Conservation (phyloP, 1,140 invertebrate genomes). For the Cryptotermes secundus region DNA sequence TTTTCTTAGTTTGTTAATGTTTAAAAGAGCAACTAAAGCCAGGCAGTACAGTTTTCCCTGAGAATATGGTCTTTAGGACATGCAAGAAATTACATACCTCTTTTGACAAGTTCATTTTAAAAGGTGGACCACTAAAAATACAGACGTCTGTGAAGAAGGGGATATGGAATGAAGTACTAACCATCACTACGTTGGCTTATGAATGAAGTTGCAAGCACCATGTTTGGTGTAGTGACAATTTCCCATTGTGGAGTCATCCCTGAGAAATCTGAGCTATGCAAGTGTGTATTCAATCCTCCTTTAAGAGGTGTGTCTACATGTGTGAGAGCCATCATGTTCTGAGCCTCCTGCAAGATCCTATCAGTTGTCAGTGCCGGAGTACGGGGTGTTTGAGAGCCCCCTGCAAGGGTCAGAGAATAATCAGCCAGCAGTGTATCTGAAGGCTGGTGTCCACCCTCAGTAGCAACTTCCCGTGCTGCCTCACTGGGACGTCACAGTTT, state of each 20-base stretch:
- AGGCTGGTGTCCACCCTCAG: conserved; percentile 75
- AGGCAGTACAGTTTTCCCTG: too few species aligned
- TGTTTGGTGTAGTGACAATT: conserved; percentile 87
- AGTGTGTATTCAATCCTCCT: conserved; percentile 90
- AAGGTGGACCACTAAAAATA: too few species aligned
- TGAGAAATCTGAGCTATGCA: conserved; percentile 86
- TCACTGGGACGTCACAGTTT: conserved; percentile 95
- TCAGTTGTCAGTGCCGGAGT: conserved; percentile 80
- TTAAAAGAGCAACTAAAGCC: too few species aligned
- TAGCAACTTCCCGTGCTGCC: conserved; percentile 88
- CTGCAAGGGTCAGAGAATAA: conserved; percentile 81
- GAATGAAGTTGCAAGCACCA: conserved; percentile 91
- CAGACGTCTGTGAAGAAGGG: too few species aligned
- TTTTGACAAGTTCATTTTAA: too few species aligned
- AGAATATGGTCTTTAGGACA: too few species aligned
- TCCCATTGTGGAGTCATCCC: conserved; percentile 75
- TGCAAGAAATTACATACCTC: too few species aligned
- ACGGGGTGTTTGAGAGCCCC: conserved; percentile 73
- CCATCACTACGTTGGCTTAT: conserved; percentile 54
- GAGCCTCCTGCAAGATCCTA: conserved; percentile 85
- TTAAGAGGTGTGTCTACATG: conserved; percentile 98
- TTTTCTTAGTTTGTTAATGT: too few species aligned
- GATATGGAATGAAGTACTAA: not conserved
- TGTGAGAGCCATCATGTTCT: conserved; percentile 96
- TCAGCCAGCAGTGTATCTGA: conserved; percentile 89